phyloP scores from a whole-genome alignment of 2,888 invertebrate genomes.

The Clanis bilineata region DNA sequence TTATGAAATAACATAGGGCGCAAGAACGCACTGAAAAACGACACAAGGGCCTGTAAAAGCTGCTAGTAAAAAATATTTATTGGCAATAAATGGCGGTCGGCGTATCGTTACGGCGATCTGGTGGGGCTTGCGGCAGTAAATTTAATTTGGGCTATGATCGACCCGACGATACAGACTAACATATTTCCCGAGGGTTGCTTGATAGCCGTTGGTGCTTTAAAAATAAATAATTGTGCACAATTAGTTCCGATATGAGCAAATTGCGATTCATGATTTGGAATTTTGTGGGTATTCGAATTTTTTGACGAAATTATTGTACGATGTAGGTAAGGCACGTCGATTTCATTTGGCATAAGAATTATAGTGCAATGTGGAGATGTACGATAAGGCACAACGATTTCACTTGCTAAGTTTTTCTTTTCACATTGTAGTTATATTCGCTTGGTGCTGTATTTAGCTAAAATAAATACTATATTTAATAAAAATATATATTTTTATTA shows the following conservation, averaged over 20 bases:
- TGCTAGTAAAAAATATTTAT: slow-evolving; percentile 72
- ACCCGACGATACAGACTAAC: slow-evolving; percentile 38
- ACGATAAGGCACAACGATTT: too few relatives aligned
- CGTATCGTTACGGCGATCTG: slow-evolving; percentile 62
- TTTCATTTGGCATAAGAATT: too few relatives aligned
- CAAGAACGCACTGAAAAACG: slow-evolving; percentile 49
- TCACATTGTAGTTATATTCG: too few relatives aligned
- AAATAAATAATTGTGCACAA: slow-evolving; percentile 12
- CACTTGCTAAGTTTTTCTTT: too few relatives aligned
- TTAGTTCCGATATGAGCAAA: background rate
- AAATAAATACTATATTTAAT: too few relatives aligned
- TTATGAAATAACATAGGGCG: slow-evolving; percentile 47
- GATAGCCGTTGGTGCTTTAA: slow-evolving; percentile 23
- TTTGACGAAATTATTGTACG: too few relatives aligned
- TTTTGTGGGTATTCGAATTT: too few relatives aligned
- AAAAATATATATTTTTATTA: too few relatives aligned
- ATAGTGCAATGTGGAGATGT: too few relatives aligned
- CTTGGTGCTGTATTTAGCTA: too few relatives aligned
- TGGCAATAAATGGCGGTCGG: slow-evolving; percentile 61
- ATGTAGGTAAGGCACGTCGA: too few relatives aligned
- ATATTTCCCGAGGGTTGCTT: slow-evolving; percentile 49
- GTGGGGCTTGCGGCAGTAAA: slow-evolving; percentile 59
- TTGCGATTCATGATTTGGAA: too few relatives aligned
- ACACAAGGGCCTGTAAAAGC: slow-evolving; percentile 48
- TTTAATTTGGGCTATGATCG: slow-evolving; percentile 66